Conservation (phyloP, 1,140 invertebrate genomes). For the Copidosoma floridanum region DNA sequence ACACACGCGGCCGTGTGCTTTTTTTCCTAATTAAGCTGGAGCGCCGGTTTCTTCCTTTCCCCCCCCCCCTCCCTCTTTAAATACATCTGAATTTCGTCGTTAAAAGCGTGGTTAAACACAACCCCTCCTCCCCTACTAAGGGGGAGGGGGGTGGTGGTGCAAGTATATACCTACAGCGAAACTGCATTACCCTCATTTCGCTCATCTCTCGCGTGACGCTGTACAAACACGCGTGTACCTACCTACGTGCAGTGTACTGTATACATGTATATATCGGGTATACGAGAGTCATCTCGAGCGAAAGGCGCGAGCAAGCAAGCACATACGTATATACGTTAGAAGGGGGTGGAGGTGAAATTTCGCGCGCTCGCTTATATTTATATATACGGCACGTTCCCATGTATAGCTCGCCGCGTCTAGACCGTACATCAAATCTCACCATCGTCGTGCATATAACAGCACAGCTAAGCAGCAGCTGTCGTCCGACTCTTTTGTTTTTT, state of each 20-base stretch:
- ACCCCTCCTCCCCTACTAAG: constrained; percentile 20
- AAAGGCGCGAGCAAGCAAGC: no score
- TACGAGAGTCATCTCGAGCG: no score
- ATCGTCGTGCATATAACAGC: neutral
- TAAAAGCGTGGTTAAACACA: neutral
- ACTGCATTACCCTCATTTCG: constrained; percentile 4
- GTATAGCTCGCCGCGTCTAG: neutral
- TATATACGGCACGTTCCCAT: neutral
- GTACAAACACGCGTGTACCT: neutral
- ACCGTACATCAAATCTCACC: neutral
- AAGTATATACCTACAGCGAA: constrained; percentile 5
- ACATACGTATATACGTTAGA: no score
- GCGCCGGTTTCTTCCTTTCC: no score
- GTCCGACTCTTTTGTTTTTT: no score
- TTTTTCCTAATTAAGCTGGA: constrained; percentile 9
- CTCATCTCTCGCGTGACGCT: neutral
- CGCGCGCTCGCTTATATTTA: neutral
- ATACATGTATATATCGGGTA: no score
- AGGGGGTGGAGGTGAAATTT: neutral
- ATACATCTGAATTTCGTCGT: neutral
- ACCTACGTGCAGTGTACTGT: neutral
- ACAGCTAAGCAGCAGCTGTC: neutral
- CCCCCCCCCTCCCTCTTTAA: no score
- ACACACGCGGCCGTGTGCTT: no score
- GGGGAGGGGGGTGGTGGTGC: neutral